These are phyloP conservation scores for Chaetodon trifascialis DNA, from an alignment of 2,113 vertebrate species.

Conservation along the genomic window DNA sequence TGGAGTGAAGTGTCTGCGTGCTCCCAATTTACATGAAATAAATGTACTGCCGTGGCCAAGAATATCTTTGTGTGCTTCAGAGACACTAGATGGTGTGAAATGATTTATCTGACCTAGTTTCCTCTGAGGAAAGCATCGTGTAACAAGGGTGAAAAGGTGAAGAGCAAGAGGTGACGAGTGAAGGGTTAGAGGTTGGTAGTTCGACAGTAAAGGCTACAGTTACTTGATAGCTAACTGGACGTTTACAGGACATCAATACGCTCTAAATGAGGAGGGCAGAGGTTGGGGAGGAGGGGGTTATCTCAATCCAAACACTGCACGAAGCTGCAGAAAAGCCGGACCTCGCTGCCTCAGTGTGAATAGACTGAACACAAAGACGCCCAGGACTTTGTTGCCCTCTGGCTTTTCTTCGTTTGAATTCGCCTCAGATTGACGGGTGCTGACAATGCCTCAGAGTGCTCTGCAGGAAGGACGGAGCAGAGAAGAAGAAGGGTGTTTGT, in stretches of 20 bases:
- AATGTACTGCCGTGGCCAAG: conserved; percentile 11
- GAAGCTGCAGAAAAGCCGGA: conserved; percentile 50
- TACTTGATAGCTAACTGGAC: conserved; percentile 40
- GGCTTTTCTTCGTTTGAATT: conserved; percentile 60
- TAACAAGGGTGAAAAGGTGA: conserved; percentile 19
- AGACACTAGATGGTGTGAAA: background rate
- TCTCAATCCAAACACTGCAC: conserved; percentile 35
- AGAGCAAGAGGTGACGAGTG: conserved; percentile 11
- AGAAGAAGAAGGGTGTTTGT: conserved; percentile 30
- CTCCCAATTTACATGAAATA: conserved; percentile 40
- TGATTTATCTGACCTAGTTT: conserved; percentile 13
- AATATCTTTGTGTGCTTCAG: conserved; percentile 10
- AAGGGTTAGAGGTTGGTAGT: conserved; percentile 26
- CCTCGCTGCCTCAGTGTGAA: conserved; percentile 47
- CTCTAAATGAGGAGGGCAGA: conserved; percentile 45
- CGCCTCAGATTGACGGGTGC: conserved; percentile 66
- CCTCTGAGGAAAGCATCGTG: background rate
- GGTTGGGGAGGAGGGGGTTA: background rate
- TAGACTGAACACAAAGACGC: conserved; percentile 59
- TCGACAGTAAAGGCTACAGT: conserved; percentile 10
- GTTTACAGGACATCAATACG: conserved; percentile 40
- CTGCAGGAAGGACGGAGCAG: conserved; percentile 52
- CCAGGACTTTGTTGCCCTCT: conserved; percentile 46
- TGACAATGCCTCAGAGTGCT: conserved; percentile 68
- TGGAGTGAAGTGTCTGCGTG: conserved; percentile 17